A percentile compares a stretch with the other conserved stretches of the same genome.
phyloP scores from a whole-genome alignment of 2,888 invertebrate genomes.

The Trimorus sp. region DNA sequence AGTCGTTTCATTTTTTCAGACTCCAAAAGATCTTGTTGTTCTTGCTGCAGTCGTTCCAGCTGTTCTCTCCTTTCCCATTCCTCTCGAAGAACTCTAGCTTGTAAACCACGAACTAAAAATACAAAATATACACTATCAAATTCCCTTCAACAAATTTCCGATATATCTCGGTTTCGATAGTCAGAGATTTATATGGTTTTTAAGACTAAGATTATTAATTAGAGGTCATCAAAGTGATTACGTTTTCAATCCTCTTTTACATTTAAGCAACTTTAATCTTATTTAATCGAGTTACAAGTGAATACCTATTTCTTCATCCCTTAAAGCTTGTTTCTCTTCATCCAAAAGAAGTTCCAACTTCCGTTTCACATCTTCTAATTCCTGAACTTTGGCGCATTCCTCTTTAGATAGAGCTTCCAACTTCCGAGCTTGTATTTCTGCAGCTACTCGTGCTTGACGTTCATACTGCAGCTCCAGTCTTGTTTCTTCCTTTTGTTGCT shows the following conservation, averaged over 20 bases:
- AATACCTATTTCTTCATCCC: constrained; percentile 90
- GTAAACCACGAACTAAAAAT: constrained; percentile 84
- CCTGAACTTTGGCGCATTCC: constrained; percentile 88
- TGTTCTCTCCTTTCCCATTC: constrained; percentile 93
- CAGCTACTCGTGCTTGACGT: constrained; percentile 82
- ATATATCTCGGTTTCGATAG: too few relatives aligned
- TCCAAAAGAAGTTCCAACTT: constrained; percentile 88
- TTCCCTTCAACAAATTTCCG: neutral
- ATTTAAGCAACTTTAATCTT: neutral
- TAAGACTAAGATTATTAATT: too few relatives aligned
- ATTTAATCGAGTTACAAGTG: neutral
- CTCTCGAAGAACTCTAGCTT: constrained; percentile 89
- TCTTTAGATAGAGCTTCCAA: constrained; percentile 87
- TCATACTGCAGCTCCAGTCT: constrained; percentile 75
- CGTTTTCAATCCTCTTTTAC: too few relatives aligned
- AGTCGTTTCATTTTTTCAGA: constrained; percentile 89
- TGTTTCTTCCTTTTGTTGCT: constrained; percentile 76
- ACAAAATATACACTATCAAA: neutral
- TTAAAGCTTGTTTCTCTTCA: constrained; percentile 92
- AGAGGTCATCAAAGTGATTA: too few relatives aligned
- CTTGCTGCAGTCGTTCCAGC: constrained; percentile 89
- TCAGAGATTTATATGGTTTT: too few relatives aligned
- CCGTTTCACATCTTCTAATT: constrained; percentile 87
- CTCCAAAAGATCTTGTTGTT: constrained; percentile 88
- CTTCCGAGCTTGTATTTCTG: constrained; percentile 84